phyloP scores from a whole-genome alignment of 2,113 vertebrate species.

The Xyrauchen texanus region DNA sequence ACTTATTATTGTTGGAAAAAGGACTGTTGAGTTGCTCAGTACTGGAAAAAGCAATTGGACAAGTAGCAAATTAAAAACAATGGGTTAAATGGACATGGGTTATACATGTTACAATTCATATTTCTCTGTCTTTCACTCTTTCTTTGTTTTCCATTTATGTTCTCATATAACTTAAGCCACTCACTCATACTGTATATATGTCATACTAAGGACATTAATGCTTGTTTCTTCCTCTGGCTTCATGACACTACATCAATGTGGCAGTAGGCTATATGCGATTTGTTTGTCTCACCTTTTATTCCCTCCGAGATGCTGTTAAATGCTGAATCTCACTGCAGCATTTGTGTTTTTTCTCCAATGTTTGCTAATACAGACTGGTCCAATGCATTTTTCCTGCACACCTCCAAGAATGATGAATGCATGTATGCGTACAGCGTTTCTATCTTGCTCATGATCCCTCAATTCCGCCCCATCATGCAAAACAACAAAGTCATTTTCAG shows the following conservation, averaged over 20 bases:
- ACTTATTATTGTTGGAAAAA: conserved; percentile 41
- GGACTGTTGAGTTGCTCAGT: conserved; percentile 37
- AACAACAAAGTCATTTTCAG: conserved; percentile 15
- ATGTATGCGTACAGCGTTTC: background rate
- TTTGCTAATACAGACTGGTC: background rate
- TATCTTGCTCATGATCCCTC: background rate
- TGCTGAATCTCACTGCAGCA: background rate
- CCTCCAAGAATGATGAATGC: background rate
- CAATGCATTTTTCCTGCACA: conserved; percentile 16
- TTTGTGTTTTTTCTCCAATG: background rate
- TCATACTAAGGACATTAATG: background rate
- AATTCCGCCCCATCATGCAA: conserved; percentile 15
- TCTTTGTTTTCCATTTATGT: background rate
- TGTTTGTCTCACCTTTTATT: conserved; percentile 19
- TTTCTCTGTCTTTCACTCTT: background rate
- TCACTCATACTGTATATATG: background rate
- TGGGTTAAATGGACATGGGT: conserved; percentile 3
- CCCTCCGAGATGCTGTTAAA: conserved; percentile 1
- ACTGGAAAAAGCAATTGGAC: background rate
- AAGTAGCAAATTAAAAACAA: conserved; percentile 7
- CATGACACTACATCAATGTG: background rate
- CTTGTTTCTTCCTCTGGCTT: background rate
- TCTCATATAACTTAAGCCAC: conserved; percentile 10
- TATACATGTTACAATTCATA: background rate
- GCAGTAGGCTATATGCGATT: background rate